Base-by-base conservation (phyloP, 2,888 invertebrate species). In the Phengaris arion region DNA sequence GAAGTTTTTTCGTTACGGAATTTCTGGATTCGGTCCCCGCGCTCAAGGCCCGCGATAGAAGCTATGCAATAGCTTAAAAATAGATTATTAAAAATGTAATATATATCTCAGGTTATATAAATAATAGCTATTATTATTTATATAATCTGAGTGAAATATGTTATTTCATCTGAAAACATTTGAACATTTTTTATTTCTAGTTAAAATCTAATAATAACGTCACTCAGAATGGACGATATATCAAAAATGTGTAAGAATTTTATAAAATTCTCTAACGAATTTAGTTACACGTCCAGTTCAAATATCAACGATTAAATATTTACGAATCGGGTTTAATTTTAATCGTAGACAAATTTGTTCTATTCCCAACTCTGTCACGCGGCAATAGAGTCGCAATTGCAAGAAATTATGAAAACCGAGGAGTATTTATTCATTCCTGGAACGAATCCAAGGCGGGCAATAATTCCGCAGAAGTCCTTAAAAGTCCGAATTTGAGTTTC, bases 391-490 rank as follows among this genome's bases (percentile, higher is more conserved):
- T 35, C 52, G 13, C 22, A 52, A 72, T 52, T 52, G 68, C 73
- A 22, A 10, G 6, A 2, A 59, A 9, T 12, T 22, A 13, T n/a
- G 10, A 2, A 3, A 9, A 15, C 59, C 12, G 35, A 35, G 2
- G 15, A 64, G 75, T 79, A 79, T 81, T 79, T 79, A 80, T 77
- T 76, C 76, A 80, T 77, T 76, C 76, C 85, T 90, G 90, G 90
- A 86, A 77, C 75, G 48, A 76, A 77, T 85, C 89, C 89, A 89
- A 87, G 81, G 83, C 84, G 82, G 82, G 86, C 85, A 84, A 75
- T 89, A 89, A 87, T 88, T 89, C 85, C 85, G 87, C 88, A 86
- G 85, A 82, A 81, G 78, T 89, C 85, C 85, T 87, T 88, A 86
- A 85, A 82, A 81, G 78, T 81, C 82, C 83, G 83, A 85, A 85